phyloP scores from a whole-genome alignment of 2,113 vertebrate species.

The Brevimyrus niger region DNA sequence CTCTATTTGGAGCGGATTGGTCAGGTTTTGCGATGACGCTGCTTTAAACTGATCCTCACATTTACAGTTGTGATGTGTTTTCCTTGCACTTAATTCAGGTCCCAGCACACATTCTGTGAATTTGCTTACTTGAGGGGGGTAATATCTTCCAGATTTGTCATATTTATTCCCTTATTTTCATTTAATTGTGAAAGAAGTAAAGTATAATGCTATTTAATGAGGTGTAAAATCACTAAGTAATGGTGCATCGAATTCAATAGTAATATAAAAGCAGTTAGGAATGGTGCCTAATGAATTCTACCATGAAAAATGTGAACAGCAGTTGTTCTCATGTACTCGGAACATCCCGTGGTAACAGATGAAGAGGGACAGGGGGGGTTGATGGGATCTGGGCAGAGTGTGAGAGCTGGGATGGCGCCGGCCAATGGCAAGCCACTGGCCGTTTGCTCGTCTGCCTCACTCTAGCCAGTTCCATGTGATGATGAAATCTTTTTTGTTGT shows the following conservation, averaged over 20 bases:
- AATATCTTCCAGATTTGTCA: not conserved
- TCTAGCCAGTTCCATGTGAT: constrained; percentile 23
- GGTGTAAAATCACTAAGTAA: not conserved
- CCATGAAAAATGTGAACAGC: not conserved
- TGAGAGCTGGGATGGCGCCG: constrained; percentile 18
- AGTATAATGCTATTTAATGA: not conserved
- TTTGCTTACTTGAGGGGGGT: not conserved
- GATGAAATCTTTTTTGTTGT: constrained; percentile 37
- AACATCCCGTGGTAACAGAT: not conserved
- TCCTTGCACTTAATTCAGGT: not conserved
- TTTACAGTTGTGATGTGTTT: not conserved
- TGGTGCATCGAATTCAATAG: not conserved
- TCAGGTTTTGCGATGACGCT: not conserved
- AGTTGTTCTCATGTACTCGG: not conserved
- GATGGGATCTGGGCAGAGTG: not conserved
- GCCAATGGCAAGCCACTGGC: constrained; percentile 35
- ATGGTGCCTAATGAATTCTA: not conserved
- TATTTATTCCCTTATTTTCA: not conserved
- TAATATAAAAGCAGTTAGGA: not conserved
- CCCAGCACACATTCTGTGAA: not conserved
- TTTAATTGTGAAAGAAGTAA: not conserved
- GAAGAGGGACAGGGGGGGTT: constrained; percentile 8
- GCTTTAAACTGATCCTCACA: not conserved
- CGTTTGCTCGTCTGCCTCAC: constrained; percentile 38
- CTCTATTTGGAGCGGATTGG: not conserved